Evolutionary conservation across 2,888 invertebrate genomes (phyloP).

Genomic region (Omphaloscelis lunosa): DNA sequence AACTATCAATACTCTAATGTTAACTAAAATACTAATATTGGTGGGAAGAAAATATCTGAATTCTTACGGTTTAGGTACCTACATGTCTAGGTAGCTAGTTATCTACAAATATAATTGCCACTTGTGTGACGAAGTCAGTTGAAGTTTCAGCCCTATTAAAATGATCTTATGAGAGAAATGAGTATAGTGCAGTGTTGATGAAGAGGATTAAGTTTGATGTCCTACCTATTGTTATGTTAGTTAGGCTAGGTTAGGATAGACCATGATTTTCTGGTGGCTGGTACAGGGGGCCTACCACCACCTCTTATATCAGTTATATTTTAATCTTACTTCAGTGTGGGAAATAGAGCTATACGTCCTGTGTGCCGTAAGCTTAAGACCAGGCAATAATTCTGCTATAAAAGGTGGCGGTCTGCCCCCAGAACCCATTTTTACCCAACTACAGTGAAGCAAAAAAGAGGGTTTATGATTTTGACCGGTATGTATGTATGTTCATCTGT

Average conservation of each 20-base stretch:
- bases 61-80: neutral
- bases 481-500: too few species aligned
- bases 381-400: too few species aligned
- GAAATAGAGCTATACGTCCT: too few species aligned
- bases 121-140: too few species aligned
- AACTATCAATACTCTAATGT: conserved; percentile 9
- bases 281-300: too few species aligned
- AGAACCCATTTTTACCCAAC: neutral
- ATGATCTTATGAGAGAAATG: neutral
- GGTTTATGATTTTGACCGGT: too few species aligned
- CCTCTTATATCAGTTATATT: too few species aligned
- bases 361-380: too few species aligned
- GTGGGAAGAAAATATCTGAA: neutral
- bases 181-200: neutral
- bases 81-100: neutral
- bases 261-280: too few species aligned
- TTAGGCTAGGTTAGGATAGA: neutral
- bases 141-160: neutral
- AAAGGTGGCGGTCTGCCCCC: neutral
- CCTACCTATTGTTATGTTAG: neutral
- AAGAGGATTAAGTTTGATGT: neutral
- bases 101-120: neutral
- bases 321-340: too few species aligned
- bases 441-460: too few species aligned
- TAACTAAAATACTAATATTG: neutral